Evolutionary conservation across 2,113 vertebrate genomes (phyloP), one percentile per base, ranked within the genome.

Genomic region (Chaetodon auriga): DNA sequence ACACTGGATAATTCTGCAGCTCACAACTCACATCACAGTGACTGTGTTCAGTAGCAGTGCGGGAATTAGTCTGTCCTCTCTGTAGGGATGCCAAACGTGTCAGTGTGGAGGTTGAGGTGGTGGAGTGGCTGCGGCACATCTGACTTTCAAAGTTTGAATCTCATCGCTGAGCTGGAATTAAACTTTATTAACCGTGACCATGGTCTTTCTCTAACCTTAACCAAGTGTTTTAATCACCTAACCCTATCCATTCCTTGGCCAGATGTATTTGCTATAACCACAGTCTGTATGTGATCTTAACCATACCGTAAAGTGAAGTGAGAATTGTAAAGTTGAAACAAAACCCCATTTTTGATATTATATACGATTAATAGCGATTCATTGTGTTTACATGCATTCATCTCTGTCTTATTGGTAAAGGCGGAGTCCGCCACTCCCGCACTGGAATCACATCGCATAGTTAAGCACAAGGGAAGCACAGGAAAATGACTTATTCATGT

Each of bases 381-480:
- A 51, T 3, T 35, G 48, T 68, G 10, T 30, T 66, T 48, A 30
- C 43, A 66, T 30, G 23, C 1, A 1, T 9, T 35, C 18, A 41
- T 70, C 13, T 18, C 21, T 41, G 38, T 53, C 53, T 36, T 21
- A 70, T n/a, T 74, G 18, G 4, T 23, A 8, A 11, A 35, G 25
- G 57, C 1, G 18, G 69, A 36, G 57, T 61, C 11, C 2, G 2
- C 25, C 10, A 6, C 30, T 46, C 25, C 55, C 2, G 5, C 1
- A 0, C 23, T 38, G 19, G 45, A 49, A 45, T 30, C 16, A 58
- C 9, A 45, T 8, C 11, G 0, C 6, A 41, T 7, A 21, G 25
- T 15, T 54, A 60, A 70, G 48, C 71, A 61, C 7, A n/a, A 63
- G 21, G n/a, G 19, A 79, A 68, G 63, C 38, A 76, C 62, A 65